phyloP scores from a whole-genome alignment of 2,797 vertebrate genomes.

The Knipowitschia caucasica region DNA sequence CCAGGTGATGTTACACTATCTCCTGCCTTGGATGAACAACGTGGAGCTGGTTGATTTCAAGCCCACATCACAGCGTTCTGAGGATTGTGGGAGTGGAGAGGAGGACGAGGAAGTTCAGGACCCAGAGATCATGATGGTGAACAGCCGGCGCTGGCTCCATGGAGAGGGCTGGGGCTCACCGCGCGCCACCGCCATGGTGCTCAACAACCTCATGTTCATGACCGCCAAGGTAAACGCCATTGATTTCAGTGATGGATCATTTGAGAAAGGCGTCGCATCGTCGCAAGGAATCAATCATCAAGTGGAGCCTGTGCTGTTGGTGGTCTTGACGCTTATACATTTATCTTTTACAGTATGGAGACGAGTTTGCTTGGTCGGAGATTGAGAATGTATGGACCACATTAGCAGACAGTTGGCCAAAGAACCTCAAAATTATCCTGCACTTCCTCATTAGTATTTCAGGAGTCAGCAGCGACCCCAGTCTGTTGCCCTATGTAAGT shows the following conservation, averaged over 20 bases:
- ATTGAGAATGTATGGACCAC: slow-evolving; percentile 99
- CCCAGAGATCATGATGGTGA: slow-evolving; percentile 90
- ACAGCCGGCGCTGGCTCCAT: slow-evolving; percentile 91
- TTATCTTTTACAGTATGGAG: slow-evolving; percentile 84
- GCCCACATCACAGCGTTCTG: slow-evolving; percentile 77
- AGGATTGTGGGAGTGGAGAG: slow-evolving; percentile 73
- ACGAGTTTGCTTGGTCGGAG: slow-evolving; percentile 97
- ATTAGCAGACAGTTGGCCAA: slow-evolving; percentile 97
- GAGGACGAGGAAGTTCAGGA: slow-evolving; percentile 84
- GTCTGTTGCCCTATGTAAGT: slow-evolving; percentile 97
- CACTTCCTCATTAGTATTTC: slow-evolving; percentile 98
- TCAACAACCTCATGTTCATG: slow-evolving; percentile 99
- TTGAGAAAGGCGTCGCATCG: background rate
- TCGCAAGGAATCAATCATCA: background rate
- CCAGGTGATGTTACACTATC: slow-evolving; percentile 97
- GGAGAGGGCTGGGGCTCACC: slow-evolving; percentile 98
- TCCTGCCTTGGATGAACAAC: slow-evolving; percentile 99
- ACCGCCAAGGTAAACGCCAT: slow-evolving; percentile 87
- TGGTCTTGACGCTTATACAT: too few species aligned
- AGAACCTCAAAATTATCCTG: slow-evolving; percentile 98
- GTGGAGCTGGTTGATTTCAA: slow-evolving; percentile 94
- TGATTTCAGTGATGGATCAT: background rate
- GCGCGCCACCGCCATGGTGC: slow-evolving; percentile 94
- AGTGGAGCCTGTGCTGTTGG: too few species aligned
- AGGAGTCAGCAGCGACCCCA: slow-evolving; percentile 96